Evolutionary conservation across 2,888 invertebrate species (phyloP).

Genomic region (Rhimphoctona megacephalus): DNA sequence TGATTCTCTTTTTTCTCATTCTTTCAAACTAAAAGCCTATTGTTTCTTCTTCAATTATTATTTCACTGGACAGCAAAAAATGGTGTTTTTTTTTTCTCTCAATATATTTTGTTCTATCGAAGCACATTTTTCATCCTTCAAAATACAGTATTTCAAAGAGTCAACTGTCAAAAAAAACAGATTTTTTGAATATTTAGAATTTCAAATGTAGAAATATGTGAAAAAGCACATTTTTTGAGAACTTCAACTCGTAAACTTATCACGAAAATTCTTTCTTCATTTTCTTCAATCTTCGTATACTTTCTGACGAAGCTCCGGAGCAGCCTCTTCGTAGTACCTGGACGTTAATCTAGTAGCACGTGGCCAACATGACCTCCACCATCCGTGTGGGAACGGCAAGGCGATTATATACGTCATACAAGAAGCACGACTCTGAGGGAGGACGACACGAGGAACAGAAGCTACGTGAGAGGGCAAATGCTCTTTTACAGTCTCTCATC

Average conservation of each 20-base stretch:
- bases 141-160: neutral
- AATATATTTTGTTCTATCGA: neutral
- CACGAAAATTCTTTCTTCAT: neutral
- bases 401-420: conserved; percentile 24
- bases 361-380: conserved; percentile 30
- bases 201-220: neutral
- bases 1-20: conserved; percentile 39
- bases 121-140: neutral
- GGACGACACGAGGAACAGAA: conserved; percentile 7
- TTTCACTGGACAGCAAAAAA: neutral
- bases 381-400: conserved; percentile 16
- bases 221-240: neutral
- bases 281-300: neutral
- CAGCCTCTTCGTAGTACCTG: neutral
- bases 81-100: neutral
- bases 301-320: neutral
- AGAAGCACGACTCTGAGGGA: conserved; percentile 20
- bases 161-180: too few species aligned
- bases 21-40: conserved; percentile 70
- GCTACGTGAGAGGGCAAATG: conserved; percentile 68
- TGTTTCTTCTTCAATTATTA: conserved; percentile 14
- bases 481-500: conserved; percentile 68
- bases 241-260: neutral
- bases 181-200: neutral
- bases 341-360: conserved; percentile 46